Evolutionary conservation across 2,113 vertebrate species (phyloP).

Genomic region (Pedionomus torquatus): DNA sequence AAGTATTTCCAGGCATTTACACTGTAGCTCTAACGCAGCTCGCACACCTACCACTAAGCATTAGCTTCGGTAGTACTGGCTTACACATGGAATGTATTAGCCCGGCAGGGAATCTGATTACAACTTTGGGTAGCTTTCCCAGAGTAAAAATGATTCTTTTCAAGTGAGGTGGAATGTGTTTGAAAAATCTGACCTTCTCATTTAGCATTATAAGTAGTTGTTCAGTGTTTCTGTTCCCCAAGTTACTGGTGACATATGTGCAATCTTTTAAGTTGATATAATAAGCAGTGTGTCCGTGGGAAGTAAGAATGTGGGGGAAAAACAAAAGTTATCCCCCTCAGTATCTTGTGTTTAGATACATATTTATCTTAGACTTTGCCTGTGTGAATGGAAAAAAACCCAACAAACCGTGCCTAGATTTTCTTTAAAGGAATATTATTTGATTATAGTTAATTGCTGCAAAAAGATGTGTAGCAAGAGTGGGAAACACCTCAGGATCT

Average conservation of each 20-base stretch:
- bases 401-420: background rate
- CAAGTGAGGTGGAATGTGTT: background rate
- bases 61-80: background rate
- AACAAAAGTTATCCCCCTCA: accelerated
- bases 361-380: background rate
- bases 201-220: background rate
- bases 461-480: background rate
- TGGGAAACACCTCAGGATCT: background rate
- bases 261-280: background rate
- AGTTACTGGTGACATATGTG: background rate
- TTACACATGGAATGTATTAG: background rate
- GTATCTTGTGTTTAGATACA: background rate
- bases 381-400: background rate
- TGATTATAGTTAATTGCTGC: background rate
- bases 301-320: background rate
- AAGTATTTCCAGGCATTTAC: background rate
- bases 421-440: background rate
- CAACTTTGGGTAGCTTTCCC: background rate
- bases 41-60: too few species aligned
- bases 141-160: background rate
- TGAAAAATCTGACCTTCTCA: background rate
- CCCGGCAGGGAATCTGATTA: background rate
- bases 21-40: accelerated
- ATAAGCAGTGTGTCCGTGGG: background rate
- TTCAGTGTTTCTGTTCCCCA: background rate